Evolutionary conservation across 1,140 invertebrate species (phyloP), one percentile per base, ranked within the genome.

Genomic region (Apis laboriosa): DNA sequence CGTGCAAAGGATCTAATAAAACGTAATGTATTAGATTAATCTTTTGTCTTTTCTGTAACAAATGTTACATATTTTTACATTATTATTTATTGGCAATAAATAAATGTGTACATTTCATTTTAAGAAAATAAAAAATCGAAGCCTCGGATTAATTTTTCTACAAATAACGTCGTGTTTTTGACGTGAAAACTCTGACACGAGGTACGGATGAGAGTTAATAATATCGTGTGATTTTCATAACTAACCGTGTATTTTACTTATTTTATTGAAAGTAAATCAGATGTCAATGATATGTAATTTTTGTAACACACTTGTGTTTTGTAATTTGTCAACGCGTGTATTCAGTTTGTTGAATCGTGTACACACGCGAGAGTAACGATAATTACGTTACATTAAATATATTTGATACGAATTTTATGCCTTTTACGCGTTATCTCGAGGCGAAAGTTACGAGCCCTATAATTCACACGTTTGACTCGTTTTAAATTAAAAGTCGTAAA

Each of bases 401-500:
- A 17, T 43, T 66, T 67, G 12, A 21, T 34, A 63, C 9, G 19
- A n/a, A 77, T 66, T 77, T 77, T 55, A 51, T 51, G 49, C 11
- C 9, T 58, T 2, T 34, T 24, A 66, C 53, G 49, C 53, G 34
- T 49, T 56, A 58, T 49, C 77, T 13, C n/a, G 21, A 9, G 55
- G 67, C 24, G 9, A 56, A 53, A 56, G 63, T 77, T 78, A 70
- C 55, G 55, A 70, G 11, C 13, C 2, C 13, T 49, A 17, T 78
- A 60, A 60, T 78, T 78, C 53, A 51, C n/a, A n/a, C 34, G 24
- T 60, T 43, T 60, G 55, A 51, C 64, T 70, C 21, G 53, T 49
- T 34, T 43, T 60, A 78, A 70, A 70, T 78, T 58, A 58, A 56
- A 78, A 60, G 55, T 70, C 53, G 55, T 78, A 70, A 78, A 68